Evolutionary conservation across 2,888 invertebrate genomes (phyloP), one percentile per base, ranked within the genome.

Genomic region (Meloe dianella): DNA sequence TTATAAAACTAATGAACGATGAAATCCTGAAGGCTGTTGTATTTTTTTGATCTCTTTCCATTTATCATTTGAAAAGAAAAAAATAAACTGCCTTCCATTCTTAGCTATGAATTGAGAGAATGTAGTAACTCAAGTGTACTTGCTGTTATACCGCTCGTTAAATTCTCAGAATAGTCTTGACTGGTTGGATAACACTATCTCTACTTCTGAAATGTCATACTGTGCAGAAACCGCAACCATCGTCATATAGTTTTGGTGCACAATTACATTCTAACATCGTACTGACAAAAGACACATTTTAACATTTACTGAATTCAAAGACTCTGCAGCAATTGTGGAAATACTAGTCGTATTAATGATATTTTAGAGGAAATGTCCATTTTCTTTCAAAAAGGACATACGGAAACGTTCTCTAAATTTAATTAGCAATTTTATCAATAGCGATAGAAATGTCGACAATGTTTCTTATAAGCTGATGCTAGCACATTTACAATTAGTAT

Each of bases 81-180:
- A 47, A 20, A 38, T n/a, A 41, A 41, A 17, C 20, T 9, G 1
- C 27, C 54, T 54, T 8, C 27, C 54, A 54, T 54, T 54, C 54
- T 54, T 27, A 54, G 7, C 27, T 14, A 27, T 54, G 24, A 12
- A 51, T 12, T 41, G 5, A 17, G 9, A 20, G 57, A 61, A 61
- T 60, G 63, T 65, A 62, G n/a, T 61, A 66, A 57, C 57, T 57
- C 41, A 47, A 66, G 64, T 68, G 58, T 65, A 62, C 66, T 66
- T 67, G 70, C 70, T 71, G 65, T 70, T 70, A 70, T 71, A 68
- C 68, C 64, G 72, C 69, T 72, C 72, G 72, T 72, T 72, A 73
- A 71, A 71, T 71, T 68, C 54, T 27, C 68, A 64, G 64, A 68
- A 65, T 51, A 68, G 65, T 65, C 67, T 56, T 68, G 69, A 24